Conservation (phyloP, 2,113 vertebrate species). For the Bettongia penicillata region DNA sequence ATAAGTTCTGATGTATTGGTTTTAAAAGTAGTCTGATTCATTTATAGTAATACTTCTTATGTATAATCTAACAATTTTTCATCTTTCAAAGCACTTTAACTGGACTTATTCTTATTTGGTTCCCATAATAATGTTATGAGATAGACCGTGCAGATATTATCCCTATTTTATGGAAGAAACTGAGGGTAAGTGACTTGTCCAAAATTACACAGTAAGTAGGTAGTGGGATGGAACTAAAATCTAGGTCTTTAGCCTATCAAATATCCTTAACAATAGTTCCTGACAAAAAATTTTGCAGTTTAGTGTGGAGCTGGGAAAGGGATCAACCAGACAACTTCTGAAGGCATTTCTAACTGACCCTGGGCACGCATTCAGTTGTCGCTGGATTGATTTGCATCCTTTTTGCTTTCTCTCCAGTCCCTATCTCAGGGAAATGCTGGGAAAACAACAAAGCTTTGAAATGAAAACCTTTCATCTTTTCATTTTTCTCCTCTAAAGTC, state of each 20-base stretch:
- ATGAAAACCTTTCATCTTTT: slow-evolving; percentile 34
- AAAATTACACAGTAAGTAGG: background rate
- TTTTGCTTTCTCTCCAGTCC: slow-evolving; percentile 33
- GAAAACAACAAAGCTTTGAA: slow-evolving; percentile 53
- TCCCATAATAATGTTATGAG: background rate
- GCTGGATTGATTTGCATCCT: background rate
- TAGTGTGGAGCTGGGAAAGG: background rate
- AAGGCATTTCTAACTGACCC: background rate
- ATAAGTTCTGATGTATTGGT: background rate
- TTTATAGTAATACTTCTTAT: background rate
- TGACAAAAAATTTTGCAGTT: background rate
- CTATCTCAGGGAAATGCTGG: slow-evolving; percentile 24
- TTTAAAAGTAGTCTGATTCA: background rate
- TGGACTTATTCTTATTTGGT: background rate
- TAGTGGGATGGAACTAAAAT: background rate
- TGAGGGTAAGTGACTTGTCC: background rate
- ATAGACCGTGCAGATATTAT: background rate
- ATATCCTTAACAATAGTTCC: background rate
- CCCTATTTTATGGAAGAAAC: background rate
- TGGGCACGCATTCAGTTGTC: accelerated
- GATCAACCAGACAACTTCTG: background rate
- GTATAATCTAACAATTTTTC: background rate
- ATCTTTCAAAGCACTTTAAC: background rate
- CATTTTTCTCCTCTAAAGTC: slow-evolving; percentile 23
- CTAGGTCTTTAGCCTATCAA: background rate